These are phyloP conservation scores for Pollicipes pollicipes DNA, from an alignment of 1,140 invertebrate genomes.

Conservation along the genomic window DNA sequence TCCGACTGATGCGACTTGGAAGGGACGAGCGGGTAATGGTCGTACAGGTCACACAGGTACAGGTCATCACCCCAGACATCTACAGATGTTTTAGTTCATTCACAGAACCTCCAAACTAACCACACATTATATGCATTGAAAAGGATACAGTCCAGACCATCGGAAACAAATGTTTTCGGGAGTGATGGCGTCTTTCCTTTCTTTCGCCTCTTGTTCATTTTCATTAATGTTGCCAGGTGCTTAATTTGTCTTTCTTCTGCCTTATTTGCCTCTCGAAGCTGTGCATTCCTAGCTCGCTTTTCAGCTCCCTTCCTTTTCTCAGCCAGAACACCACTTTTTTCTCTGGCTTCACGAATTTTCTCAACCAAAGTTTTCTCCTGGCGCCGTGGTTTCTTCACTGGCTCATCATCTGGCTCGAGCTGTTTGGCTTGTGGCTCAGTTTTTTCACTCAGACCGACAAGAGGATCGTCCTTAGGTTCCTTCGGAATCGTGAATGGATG, in stretches of 20 bases:
- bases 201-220: neutral
- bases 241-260: neutral
- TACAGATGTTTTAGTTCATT: too few relatives aligned
- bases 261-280: neutral
- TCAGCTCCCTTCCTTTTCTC: neutral
- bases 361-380: neutral
- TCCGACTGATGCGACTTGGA: too few relatives aligned
- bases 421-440: neutral
- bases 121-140: too few relatives aligned
- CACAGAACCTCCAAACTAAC: too few relatives aligned
- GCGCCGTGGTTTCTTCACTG: neutral
- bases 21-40: too few relatives aligned
- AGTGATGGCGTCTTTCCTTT: neutral
- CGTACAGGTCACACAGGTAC: too few relatives aligned
- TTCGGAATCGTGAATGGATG: neutral
- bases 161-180: neutral
- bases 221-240: neutral
- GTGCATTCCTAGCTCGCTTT: neutral
- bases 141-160: neutral
- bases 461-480: neutral
- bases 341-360: neutral
- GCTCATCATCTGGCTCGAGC: neutral
- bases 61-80: too few relatives aligned
- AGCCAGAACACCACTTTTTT: neutral
- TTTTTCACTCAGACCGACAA: neutral